Evolutionary conservation across 1,140 invertebrate genomes (phyloP).

Genomic region (Drosophila pruinosa): DNA sequence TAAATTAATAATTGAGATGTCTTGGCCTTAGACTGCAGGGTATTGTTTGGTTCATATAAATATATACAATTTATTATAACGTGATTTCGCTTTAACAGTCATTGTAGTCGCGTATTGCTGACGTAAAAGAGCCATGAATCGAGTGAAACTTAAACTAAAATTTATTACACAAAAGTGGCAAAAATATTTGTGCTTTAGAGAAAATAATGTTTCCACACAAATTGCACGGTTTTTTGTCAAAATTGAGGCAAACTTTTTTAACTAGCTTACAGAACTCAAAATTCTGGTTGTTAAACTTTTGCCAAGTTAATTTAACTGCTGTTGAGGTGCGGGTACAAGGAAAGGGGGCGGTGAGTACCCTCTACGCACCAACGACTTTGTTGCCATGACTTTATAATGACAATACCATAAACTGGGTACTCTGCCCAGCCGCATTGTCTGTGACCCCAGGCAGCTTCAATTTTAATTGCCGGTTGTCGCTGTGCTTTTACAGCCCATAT

Average conservation of each 20-base stretch:
- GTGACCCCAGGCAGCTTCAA: slow-evolving; percentile 32
- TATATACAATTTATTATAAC: no score
- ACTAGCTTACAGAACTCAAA: not conserved
- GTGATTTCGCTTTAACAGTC: not conserved
- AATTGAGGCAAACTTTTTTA: not conserved
- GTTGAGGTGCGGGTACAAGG: not conserved
- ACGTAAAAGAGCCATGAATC: not conserved
- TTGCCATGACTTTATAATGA: slow-evolving; percentile 61
- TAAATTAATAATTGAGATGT: no score
- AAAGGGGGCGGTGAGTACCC: not conserved
- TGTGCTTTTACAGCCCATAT: slow-evolving; percentile 56
- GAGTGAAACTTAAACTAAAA: not conserved
- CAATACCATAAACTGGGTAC: slow-evolving; percentile 49
- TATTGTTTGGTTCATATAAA: no score
- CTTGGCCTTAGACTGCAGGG: no score
- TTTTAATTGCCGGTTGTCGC: slow-evolving; percentile 51
- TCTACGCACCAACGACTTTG: slow-evolving; percentile 45
- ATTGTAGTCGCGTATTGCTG: not conserved
- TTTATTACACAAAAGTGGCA: not conserved
- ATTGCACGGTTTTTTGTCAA: not conserved
- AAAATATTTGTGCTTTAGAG: not conserved
- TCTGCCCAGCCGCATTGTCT: slow-evolving; percentile 13
- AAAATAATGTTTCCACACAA: not conserved
- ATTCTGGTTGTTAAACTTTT: slow-evolving; percentile 16
- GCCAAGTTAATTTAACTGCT: slow-evolving; percentile 5